Percentiles rank a stretch among this genome's conserved stretches.
Conservation (phyloP, 2,888 invertebrate species). For the Bellardia bayeri region DNA sequence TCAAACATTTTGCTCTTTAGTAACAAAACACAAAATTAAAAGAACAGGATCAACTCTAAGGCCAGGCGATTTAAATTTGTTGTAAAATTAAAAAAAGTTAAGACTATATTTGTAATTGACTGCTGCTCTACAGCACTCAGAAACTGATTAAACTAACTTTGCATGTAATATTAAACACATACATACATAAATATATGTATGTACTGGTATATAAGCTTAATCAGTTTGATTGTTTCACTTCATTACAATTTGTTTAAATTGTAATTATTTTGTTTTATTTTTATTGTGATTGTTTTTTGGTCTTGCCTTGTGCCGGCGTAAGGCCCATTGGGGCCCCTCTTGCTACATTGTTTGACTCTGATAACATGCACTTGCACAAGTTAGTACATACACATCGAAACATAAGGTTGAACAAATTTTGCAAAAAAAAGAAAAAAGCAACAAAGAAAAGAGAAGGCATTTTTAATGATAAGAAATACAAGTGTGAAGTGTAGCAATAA, state of each 20-base stretch:
- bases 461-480: slow-evolving; percentile 55
- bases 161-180: background rate
- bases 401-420: slow-evolving; percentile 51
- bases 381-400: slow-evolving; percentile 37
- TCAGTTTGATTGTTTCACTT: slow-evolving; percentile 12
- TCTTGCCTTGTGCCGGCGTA: background rate
- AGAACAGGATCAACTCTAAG: background rate
- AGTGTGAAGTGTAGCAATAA: slow-evolving; percentile 37
- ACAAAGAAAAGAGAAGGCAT: slow-evolving; percentile 54
- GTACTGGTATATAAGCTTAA: background rate
- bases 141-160: background rate
- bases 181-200: no score
- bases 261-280: slow-evolving; percentile 17
- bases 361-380: slow-evolving; percentile 58
- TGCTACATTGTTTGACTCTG: slow-evolving; percentile 28
- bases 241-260: slow-evolving; percentile 5
- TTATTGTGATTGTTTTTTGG: background rate
- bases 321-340: slow-evolving; percentile 28
- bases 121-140: background rate
- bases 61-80: background rate
- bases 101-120: background rate
- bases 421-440: slow-evolving; percentile 7
- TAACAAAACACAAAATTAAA: background rate
- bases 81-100: background rate
- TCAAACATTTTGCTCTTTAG: slow-evolving; percentile 25